A percentile compares a stretch with the other conserved stretches of the same genome.
Evolutionary conservation across 2,888 invertebrate genomes (phyloP).

Genomic region (Clistopyga incitator): DNA sequence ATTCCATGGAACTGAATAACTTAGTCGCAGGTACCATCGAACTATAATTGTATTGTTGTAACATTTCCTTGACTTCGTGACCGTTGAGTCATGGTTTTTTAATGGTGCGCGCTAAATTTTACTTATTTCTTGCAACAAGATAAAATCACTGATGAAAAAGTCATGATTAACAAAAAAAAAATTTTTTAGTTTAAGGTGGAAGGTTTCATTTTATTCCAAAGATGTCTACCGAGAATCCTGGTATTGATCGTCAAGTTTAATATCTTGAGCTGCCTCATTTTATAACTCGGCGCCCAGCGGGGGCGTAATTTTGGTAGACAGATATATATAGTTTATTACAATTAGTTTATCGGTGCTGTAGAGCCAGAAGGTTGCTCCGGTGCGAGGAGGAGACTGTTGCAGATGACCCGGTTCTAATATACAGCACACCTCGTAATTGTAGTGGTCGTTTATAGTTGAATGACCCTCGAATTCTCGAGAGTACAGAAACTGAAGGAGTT

Average conservation of each 20-base stretch:
- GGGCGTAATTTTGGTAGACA: neutral
- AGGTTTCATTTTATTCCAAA: neutral
- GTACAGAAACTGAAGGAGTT: neutral
- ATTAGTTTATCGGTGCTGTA: neutral
- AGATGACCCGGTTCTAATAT: constrained; percentile 53
- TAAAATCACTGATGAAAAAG: too few relatives aligned
- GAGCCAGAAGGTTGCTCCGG: neutral
- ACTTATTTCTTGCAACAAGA: too few relatives aligned
- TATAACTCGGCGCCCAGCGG: neutral
- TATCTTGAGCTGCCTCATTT: constrained; percentile 1
- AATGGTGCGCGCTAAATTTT: too few relatives aligned
- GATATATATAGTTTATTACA: neutral
- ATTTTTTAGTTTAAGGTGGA: too few relatives aligned
- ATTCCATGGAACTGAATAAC: constrained; percentile 10
- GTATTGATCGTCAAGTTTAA: constrained; percentile 4
- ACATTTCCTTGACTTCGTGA: neutral
- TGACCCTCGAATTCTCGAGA: constrained; percentile 73
- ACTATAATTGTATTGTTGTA: neutral
- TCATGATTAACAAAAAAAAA: too few relatives aligned
- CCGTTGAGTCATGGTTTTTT: too few relatives aligned
- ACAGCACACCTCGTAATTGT: constrained; percentile 76
- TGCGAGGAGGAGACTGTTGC: neutral
- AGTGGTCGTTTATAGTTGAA: constrained; percentile 83
- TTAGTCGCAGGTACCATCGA: neutral
- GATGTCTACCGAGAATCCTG: neutral